Base-by-base conservation (phyloP, 2,113 vertebrate species). In the Geococcyx californianus region DNA sequence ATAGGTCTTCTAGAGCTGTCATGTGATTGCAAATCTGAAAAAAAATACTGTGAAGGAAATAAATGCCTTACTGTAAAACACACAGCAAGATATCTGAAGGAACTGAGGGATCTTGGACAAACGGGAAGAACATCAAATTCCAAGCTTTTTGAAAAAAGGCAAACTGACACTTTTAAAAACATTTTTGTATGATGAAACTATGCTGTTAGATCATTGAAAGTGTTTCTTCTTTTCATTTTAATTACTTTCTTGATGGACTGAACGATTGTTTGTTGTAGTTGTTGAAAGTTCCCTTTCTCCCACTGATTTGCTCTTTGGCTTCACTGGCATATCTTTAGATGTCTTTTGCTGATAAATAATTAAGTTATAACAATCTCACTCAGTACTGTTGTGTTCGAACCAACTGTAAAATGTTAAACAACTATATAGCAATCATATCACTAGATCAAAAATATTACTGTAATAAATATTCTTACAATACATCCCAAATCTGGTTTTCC, bases 121-220 rank as follows among this genome's bases (percentile, higher is more conserved):
- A 31, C 13, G 1, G 2, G 3, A 31, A 11, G 10, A 4, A 24
- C 4, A 0, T 34, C 5, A 10, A 34, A 45, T 75, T 64, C 84
- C 15, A 78, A 74, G 25, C 3, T 52, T 31, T 56, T 36, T 60
- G 38, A 59, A 77, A 72, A 92, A 74, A 29, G 15, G 28, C 13
- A 49, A 87, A 68, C 5, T 51, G 31, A 16, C 4, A 14, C 4
- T 49, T 29, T 79, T 51, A 16, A 13, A 12, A 93, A 59, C 3
- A 16, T 9, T 6, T 17, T 77, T 84, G 14, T 76, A 38, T 45
- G 36, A 68, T 89, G 33, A 84, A 64, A 0, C 1, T 2, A 11
- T 56, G 3, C 34, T 67, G n/a, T 77, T 62, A 82, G 10, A 25
- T 47, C 11, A 59, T 58, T 87, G 6, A 2, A 58, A 25, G 23